Base-by-base conservation (phyloP, 2,888 invertebrate species). In the Scaptomyza caliginosa region DNA sequence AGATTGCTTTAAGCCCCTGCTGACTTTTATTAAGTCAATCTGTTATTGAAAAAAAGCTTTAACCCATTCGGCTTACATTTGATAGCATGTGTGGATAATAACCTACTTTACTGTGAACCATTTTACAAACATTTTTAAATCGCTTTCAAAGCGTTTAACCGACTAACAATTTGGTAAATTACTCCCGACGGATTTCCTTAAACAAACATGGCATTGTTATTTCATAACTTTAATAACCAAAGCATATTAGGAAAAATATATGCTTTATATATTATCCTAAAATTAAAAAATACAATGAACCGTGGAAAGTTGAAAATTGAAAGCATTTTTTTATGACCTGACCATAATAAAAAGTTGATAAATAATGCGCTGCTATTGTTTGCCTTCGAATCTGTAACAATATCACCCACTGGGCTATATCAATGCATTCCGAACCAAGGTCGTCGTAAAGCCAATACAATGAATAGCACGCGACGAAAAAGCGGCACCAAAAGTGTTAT, bases 401-500 rank as follows among this genome's bases (percentile, higher is more conserved):
- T 42, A 63, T 52, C 64, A 69, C 70, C 72, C 75, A 72, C 74
- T 40, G 56, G 36, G 13, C 36, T 45, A 36, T 36, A 52, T 7
- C 56, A 39, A 40, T 21, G 13, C 8, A 4, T 5, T 45, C 58
- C 6, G 38, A 6, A 17, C 24, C 51, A 65, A 65, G 70, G 59
- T 34, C 59, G 13, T 45, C 13, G 13, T 10, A 26, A 43, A 42
- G 39, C 67, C 67, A 67, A 60, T 64, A 43, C 64, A 70, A 74
- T 67, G 38, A 46, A 49, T 40, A 68, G 86, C 76, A 78, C 75
- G 86, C 76, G 83, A 67, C 28, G 39, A 0, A 55, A 39, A 52
- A 46, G 64, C 59, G 84, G 84, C 80, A 74, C 86, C 77, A 79
- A 67, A 82, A 62, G 59, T 69, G 81, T 69, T 63, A 69, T 64